A percentile compares a stretch with the other conserved stretches of the same genome.
These are phyloP conservation scores for Stomatorhinus walkeri DNA, from an alignment of 2,797 vertebrate species.

Conservation along the genomic window DNA sequence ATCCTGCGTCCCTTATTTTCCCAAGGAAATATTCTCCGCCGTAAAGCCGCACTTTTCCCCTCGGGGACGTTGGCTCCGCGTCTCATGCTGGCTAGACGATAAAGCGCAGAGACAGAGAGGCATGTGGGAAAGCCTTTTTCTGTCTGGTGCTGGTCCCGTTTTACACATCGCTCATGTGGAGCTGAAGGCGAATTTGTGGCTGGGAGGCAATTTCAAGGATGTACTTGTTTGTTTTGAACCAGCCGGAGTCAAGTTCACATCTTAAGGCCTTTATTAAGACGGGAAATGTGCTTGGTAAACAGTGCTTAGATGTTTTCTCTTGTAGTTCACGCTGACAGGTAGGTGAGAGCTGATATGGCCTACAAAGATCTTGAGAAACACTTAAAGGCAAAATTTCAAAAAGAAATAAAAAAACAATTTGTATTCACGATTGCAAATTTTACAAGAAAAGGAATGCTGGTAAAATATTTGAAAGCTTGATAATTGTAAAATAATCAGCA, in stretches of 20 bases:
- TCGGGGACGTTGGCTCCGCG: constrained; percentile 51
- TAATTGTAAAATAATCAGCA: neutral
- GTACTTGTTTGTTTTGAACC: neutral
- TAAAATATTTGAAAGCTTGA: neutral
- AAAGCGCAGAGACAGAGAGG: constrained; percentile 50
- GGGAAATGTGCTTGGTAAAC: neutral
- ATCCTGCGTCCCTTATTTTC: constrained; percentile 55
- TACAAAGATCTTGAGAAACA: neutral
- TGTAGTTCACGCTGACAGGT: neutral
- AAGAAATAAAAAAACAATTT: neutral
- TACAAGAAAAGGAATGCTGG: neutral
- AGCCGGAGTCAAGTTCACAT: neutral
- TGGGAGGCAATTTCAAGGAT: neutral
- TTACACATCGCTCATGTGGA: neutral
- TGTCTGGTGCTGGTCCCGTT: neutral
- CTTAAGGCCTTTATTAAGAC: neutral
- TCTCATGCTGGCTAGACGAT: constrained; percentile 55
- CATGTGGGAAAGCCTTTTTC: constrained; percentile 27
- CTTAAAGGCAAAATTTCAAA: neutral
- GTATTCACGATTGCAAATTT: neutral
- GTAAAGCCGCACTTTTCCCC: constrained; percentile 47
- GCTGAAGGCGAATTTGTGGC: neutral
- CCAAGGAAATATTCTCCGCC: constrained; percentile 41
- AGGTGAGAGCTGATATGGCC: neutral
- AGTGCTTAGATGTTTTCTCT: neutral